These are phyloP conservation scores for Anolis carolinensis DNA, from an alignment of 2,113 vertebrate genomes.

Conservation along the genomic window DNA sequence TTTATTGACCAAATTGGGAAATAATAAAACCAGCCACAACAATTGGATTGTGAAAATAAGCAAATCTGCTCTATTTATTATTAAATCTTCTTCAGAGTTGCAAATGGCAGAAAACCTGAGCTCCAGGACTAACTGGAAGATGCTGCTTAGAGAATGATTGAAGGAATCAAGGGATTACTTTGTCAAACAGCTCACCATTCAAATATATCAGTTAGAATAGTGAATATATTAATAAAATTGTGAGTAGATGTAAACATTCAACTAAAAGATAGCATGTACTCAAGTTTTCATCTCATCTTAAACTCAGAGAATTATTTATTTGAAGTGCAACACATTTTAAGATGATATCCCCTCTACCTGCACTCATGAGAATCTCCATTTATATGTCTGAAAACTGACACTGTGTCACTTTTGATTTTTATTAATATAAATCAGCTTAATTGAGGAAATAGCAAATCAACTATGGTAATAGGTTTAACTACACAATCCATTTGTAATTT, in stretches of 20 bases:
- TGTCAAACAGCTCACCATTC: background rate
- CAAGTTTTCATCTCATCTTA: background rate
- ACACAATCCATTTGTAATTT: constrained; percentile 44
- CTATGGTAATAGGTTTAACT: constrained; percentile 18
- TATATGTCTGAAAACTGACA: constrained; percentile 19
- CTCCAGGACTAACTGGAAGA: too few species aligned
- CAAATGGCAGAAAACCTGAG: too few species aligned
- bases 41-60: too few species aligned
- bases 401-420: background rate
- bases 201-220: too few species aligned
- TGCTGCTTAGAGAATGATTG: background rate
- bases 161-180: background rate
- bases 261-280: background rate
- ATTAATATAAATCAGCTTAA: constrained; percentile 14
- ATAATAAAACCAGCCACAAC: too few species aligned
- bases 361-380: background rate
- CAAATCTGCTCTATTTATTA: too few species aligned
- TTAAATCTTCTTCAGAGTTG: too few species aligned
- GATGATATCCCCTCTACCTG: background rate
- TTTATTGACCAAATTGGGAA: too few species aligned
- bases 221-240: too few species aligned
- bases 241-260: background rate
- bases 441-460: constrained; percentile 32
- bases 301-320: background rate
- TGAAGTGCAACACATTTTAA: background rate